A percentile compares a stretch with the other conserved stretches of the same genome.
These are phyloP conservation scores for Merodon equestris DNA, from an alignment of 2,888 invertebrate genomes.

Conservation along the genomic window DNA sequence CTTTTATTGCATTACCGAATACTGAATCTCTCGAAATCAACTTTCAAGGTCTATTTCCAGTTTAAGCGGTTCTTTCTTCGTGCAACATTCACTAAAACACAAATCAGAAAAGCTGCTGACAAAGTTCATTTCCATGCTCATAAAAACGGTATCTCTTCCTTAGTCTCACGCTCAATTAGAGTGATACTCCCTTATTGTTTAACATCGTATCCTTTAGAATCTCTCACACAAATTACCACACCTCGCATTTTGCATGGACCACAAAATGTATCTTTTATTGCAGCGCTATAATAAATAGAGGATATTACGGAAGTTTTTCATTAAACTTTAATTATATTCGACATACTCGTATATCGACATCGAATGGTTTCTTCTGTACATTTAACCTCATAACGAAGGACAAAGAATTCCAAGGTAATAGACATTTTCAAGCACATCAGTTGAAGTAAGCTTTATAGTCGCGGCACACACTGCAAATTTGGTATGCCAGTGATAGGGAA, in stretches of 20 bases:
- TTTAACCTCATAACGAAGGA: not conserved
- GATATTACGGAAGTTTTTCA: slow-evolving; percentile 44
- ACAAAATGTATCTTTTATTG: slow-evolving; percentile 55
- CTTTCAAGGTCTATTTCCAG: slow-evolving; percentile 8
- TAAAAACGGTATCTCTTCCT: slow-evolving; percentile 26
- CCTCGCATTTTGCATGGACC: not conserved
- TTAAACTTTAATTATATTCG: slow-evolving; percentile 60
- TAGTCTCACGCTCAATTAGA: slow-evolving; percentile 45
- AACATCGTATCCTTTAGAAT: slow-evolving; percentile 44
- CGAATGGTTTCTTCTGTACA: not conserved
- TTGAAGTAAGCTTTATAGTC: not conserved
- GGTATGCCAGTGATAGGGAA: slow-evolving; percentile 12
- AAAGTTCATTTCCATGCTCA: not conserved
- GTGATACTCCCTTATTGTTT: slow-evolving; percentile 35
- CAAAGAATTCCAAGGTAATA: slow-evolving; percentile 7
- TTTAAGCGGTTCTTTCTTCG: not conserved
- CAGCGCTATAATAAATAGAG: slow-evolving; percentile 37
- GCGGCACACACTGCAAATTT: slow-evolving; percentile 25
- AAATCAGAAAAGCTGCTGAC: not conserved
- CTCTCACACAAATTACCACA: not conserved
- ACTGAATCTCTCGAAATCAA: slow-evolving; percentile 16
- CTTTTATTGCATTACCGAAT: slow-evolving; percentile 15
- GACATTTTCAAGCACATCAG: slow-evolving; percentile 26
- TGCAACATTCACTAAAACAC: too few species aligned
- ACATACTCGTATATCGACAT: slow-evolving; percentile 11